Conservation (phyloP, 2,888 invertebrate species). For the Mythimna ferrago region DNA sequence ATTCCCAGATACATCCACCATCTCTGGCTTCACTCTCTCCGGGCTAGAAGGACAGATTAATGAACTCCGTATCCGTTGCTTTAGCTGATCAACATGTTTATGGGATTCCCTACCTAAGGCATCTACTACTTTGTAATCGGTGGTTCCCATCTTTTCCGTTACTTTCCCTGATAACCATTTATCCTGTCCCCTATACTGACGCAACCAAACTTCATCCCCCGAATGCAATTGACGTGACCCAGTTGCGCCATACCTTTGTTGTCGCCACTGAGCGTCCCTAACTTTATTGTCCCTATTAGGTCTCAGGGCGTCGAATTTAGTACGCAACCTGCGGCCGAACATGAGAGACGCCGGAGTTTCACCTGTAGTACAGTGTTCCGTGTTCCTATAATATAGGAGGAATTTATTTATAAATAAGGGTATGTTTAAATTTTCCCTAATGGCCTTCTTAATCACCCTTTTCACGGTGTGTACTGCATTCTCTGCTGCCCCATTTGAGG, state of each 20-base stretch:
- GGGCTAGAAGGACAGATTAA: too few relatives aligned
- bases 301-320: background rate
- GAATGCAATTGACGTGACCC: background rate
- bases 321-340: background rate
- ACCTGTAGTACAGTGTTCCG: background rate
- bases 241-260: background rate
- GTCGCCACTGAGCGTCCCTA: background rate
- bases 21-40: too few relatives aligned
- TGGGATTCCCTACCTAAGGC: too few relatives aligned
- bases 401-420: constrained; percentile 1
- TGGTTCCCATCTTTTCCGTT: too few relatives aligned
- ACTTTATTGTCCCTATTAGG: background rate
- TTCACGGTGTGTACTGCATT: background rate
- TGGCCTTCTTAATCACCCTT: constrained; percentile 49
- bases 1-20: too few relatives aligned
- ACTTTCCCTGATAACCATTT: too few relatives aligned
- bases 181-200: too few relatives aligned
- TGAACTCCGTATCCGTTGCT: too few relatives aligned
- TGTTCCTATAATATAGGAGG: background rate
- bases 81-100: too few relatives aligned
- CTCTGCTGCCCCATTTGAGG: background rate
- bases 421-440: constrained; percentile 18
- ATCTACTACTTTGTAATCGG: too few relatives aligned
- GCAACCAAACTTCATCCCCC: too few relatives aligned
- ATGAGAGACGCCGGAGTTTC: background rate